A percentile compares a stretch with the other conserved stretches of the same genome.
Evolutionary conservation across 1,140 invertebrate genomes (phyloP).

Genomic region (Drosophila trapezifrons): DNA sequence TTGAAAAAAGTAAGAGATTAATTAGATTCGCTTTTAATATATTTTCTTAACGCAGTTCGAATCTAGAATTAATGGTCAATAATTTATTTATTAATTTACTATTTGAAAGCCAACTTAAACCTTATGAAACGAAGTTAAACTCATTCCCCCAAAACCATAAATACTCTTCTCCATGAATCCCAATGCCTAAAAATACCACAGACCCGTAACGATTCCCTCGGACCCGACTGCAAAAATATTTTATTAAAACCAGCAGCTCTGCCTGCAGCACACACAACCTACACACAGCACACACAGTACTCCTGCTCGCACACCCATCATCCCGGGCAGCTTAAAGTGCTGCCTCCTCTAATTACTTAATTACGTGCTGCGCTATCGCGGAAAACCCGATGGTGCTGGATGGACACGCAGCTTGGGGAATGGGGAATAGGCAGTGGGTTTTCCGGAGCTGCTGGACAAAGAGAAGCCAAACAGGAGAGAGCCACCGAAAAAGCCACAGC

Average conservation of each 20-base stretch:
- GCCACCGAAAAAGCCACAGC: slow-evolving; percentile 53
- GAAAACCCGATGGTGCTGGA: slow-evolving; percentile 16
- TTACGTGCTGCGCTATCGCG: slow-evolving; percentile 47
- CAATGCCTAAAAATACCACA: neutral
- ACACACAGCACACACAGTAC: neutral
- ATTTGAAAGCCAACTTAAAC: neutral
- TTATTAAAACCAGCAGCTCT: slow-evolving; percentile 11
- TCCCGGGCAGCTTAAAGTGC: slow-evolving; percentile 27
- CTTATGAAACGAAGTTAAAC: neutral
- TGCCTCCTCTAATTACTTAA: slow-evolving; percentile 61
- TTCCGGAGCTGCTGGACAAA: slow-evolving; percentile 26
- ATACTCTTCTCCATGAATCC: neutral
- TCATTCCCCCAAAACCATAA: neutral
- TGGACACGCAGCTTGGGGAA: slow-evolving; percentile 1
- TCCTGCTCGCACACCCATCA: slow-evolving; percentile 10
- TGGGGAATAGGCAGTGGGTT: slow-evolving; percentile 1
- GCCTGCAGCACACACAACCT: neutral
- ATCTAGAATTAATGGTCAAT: too few relatives aligned
- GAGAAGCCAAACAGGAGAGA: slow-evolving; percentile 40
- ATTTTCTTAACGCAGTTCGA: too few relatives aligned
- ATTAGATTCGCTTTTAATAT: too few relatives aligned
- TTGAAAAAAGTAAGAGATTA: too few relatives aligned
- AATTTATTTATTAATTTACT: too few relatives aligned
- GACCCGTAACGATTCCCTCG: slow-evolving; percentile 1
- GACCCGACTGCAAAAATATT: neutral